Evolutionary conservation across 2,888 invertebrate genomes (phyloP).

Genomic region (Caenorhabditis auriculariae): DNA sequence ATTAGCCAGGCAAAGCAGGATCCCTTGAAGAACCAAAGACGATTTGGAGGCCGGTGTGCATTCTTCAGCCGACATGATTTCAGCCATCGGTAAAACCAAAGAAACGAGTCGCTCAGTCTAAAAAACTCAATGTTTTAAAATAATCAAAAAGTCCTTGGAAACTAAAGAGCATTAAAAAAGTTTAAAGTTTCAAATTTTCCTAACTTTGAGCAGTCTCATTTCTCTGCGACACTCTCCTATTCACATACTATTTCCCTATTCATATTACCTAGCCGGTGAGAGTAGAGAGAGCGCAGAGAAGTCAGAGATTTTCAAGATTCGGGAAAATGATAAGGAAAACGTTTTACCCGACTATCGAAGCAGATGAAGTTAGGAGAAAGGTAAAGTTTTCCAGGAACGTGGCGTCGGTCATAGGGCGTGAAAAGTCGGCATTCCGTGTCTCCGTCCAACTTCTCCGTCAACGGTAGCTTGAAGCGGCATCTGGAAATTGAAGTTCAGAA

Average conservation of each 20-base stretch:
- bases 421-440: slow-evolving; percentile 84
- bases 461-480: slow-evolving; percentile 74
- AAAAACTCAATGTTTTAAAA: slow-evolving; percentile 12
- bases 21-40: slow-evolving; percentile 19
- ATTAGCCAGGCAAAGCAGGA: slow-evolving; percentile 32
- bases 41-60: slow-evolving; percentile 32
- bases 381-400: slow-evolving; percentile 84
- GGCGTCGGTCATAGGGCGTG: slow-evolving; percentile 90
- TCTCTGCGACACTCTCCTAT: not conserved
- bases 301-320: too few species aligned
- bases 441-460: slow-evolving; percentile 88
- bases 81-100: slow-evolving; percentile 50
- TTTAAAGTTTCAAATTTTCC: too few species aligned
- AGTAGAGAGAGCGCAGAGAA: too few species aligned
- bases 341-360: slow-evolving; percentile 89
- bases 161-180: too few species aligned
- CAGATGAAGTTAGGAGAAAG: slow-evolving; percentile 92
- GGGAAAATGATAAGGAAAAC: too few species aligned
- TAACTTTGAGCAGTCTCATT: too few species aligned
- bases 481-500: slow-evolving; percentile 43
- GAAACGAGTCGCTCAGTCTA: slow-evolving; percentile 55
- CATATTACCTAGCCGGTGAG: too few species aligned
- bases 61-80: slow-evolving; percentile 54
- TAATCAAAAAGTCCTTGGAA: too few species aligned
- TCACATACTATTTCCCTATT: not conserved